phyloP scores from a whole-genome alignment of 2,888 invertebrate genomes.

The Eupithecia tripunctaria region DNA sequence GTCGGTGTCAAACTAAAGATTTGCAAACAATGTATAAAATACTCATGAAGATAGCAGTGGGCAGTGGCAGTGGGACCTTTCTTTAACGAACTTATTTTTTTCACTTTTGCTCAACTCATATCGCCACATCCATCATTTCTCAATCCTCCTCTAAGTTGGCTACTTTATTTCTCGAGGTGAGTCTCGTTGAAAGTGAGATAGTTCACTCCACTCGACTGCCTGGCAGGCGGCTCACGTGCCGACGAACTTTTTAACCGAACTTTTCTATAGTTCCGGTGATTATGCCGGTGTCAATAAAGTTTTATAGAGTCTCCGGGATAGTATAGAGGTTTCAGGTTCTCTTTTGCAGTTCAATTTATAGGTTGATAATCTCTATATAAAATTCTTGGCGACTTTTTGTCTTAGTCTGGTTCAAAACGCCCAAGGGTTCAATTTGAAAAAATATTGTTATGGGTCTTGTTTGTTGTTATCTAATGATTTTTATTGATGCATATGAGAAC shows the following conservation, averaged over 20 bases:
- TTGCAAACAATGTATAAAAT: too few species aligned
- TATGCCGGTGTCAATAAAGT: slow-evolving; percentile 46
- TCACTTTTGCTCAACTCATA: too few species aligned
- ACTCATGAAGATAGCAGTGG: too few species aligned
- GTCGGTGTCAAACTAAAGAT: too few species aligned
- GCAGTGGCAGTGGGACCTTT: too few species aligned
- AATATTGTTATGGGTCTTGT: too few species aligned
- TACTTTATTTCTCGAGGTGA: slow-evolving; percentile 78
- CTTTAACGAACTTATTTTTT: too few species aligned
- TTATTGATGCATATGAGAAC: too few species aligned
- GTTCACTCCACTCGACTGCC: slow-evolving; percentile 63
- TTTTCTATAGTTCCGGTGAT: slow-evolving; percentile 49
- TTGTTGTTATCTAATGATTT: too few species aligned
- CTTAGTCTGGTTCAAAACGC: neutral
- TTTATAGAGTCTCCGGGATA: slow-evolving; percentile 32
- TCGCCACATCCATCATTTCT: slow-evolving; percentile 46
- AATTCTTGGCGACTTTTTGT: neutral
- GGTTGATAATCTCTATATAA: neutral
- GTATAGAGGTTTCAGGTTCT: neutral
- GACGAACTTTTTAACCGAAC: slow-evolving; percentile 49
- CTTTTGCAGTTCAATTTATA: neutral
- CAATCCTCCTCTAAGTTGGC: slow-evolving; percentile 52
- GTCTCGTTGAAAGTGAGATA: slow-evolving; percentile 79
- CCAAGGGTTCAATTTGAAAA: too few species aligned
- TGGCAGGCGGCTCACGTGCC: slow-evolving; percentile 43